phyloP scores from a whole-genome alignment of 2,888 invertebrate genomes.

The Alentia gelatinosa region DNA sequence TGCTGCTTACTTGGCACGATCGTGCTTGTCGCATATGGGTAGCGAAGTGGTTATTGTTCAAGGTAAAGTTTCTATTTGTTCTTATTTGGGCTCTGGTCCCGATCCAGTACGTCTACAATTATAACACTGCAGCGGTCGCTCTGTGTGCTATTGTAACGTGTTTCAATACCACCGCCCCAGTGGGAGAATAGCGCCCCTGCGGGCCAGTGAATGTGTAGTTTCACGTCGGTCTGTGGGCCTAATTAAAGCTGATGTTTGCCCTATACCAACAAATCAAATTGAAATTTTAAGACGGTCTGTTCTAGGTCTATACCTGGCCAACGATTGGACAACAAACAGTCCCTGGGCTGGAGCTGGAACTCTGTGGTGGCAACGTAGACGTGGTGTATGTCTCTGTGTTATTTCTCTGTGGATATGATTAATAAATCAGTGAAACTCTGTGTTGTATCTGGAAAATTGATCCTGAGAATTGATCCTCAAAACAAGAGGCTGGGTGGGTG shows the following conservation, averaged over 20 bases:
- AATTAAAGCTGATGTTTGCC: conserved; percentile 44
- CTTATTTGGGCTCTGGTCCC: background rate
- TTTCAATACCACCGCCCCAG: background rate
- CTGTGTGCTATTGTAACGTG: background rate
- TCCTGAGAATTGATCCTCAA: too few relatives aligned
- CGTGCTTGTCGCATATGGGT: background rate
- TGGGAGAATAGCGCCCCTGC: background rate
- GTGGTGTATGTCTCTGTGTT: background rate
- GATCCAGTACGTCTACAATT: background rate
- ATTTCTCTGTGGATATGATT: too few relatives aligned
- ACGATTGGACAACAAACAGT: conserved; percentile 18
- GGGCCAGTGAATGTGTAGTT: conserved; percentile 17
- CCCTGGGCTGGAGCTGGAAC: background rate
- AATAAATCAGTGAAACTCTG: too few relatives aligned
- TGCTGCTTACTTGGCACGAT: background rate
- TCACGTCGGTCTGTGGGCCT: background rate
- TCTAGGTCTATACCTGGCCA: conserved; percentile 37
- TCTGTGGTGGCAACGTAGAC: background rate
- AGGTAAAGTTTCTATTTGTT: conserved; percentile 38
- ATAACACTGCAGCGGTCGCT: background rate
- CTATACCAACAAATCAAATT: conserved; percentile 23
- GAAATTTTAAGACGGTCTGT: background rate
- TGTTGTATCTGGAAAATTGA: too few relatives aligned
- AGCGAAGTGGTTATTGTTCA: background rate
- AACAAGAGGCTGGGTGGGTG: too few relatives aligned